These are phyloP conservation scores for Archocentrus centrarchus DNA, from an alignment of 2,113 vertebrate genomes.

Conservation along the genomic window DNA sequence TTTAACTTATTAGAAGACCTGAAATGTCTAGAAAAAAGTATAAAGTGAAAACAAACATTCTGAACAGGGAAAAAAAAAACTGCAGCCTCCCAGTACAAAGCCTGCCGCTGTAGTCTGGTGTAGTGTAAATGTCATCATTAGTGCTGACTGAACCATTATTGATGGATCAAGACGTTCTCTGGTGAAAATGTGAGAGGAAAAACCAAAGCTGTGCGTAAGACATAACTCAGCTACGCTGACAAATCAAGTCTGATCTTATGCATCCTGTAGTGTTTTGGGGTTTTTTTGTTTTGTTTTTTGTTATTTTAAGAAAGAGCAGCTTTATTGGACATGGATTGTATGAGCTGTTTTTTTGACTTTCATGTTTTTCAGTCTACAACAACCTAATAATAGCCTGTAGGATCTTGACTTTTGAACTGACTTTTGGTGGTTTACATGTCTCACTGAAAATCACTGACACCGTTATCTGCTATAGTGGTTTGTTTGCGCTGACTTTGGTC, in stretches of 20 bases:
- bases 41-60: too few relatives aligned
- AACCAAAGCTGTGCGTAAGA: not conserved
- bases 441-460: not conserved
- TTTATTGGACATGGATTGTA: not conserved
- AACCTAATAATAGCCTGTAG: not conserved
- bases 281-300: not conserved
- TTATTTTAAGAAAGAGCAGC: not conserved
- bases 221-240: not conserved
- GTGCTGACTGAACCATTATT: not conserved
- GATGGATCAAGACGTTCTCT: constrained; percentile 19
- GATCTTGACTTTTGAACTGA: not conserved
- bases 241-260: not conserved
- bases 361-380: not conserved
- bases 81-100: not conserved
- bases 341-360: not conserved
- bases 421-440: not conserved
- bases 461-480: not conserved
- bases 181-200: constrained; percentile 21
- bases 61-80: not conserved
- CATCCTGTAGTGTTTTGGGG: not conserved
- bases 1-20: not conserved
- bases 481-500: constrained; percentile 23
- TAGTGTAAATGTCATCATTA: not conserved
- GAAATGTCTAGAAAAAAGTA: not conserved
- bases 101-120: not conserved